Evolutionary conservation across 2,888 invertebrate genomes (phyloP), one percentile per base, ranked within the genome.

Genomic region (Xestia rhomboidea): DNA sequence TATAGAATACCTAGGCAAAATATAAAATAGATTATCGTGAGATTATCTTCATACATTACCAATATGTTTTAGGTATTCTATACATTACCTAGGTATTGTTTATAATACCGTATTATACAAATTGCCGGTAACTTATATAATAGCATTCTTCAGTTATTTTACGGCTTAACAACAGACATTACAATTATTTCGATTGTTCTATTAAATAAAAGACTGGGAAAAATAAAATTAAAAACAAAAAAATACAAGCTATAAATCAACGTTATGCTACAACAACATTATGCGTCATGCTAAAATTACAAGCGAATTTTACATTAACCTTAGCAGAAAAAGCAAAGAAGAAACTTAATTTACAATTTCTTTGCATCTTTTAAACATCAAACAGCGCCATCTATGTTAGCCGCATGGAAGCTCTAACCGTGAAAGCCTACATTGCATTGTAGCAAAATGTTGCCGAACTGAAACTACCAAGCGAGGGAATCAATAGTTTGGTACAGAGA

Each of bases 391-490:
- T 87, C 85, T 86, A 71, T 79, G 68, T 70, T 34, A 10, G 0
- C 6, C 8, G 8, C 51, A 41, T 15, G 27, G 68, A 87, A 84
- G 73, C 54, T 66, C 15, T 34, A 27, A 75, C 77, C 73, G 54
- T 82, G 68, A 78, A 84, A 92, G 92, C 90, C 90, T 92, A 77
- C 90, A 73, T 73, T 75, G 87, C 90, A 73, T 73, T 75, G 88
- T 82, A 79, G 81, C 88, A 81, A 87, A 86, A 81, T 84, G 88
- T 88, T 87, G 77, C 84, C 44, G 69, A 86, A 79, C 57, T 78
- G 70, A 51, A 73, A 79, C 81, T 34, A 70, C 62, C 3, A 41
- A 24, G 64, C 41, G 64, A 15, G 27, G 5, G 54, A 77, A 79
- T 79, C 87, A 81, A 83, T 81, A 57, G 44, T 79, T 75, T 75